Evolutionary conservation across 1,140 invertebrate genomes (phyloP), one percentile per base, ranked within the genome.

Genomic region (Cheumatopsyche charites): DNA sequence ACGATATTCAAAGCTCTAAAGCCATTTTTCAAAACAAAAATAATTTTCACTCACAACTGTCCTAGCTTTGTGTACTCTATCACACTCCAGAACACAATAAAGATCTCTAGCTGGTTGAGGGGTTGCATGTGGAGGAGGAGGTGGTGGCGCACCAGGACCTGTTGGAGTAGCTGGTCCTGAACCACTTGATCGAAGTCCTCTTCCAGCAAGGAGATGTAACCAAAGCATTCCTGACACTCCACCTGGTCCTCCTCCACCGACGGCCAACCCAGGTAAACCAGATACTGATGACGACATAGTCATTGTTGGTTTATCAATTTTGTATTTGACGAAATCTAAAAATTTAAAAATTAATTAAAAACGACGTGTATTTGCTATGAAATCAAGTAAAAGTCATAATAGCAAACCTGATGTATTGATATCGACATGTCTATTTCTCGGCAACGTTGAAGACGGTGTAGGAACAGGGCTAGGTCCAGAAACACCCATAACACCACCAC

Each of bases 81-180:
- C 97, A 78, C 96, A 95, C 81, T 98, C 96, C 36, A 99, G 86
- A 0, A 99, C 97, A 80, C 96, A 98, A 79, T 99, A 99, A 21
- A 99, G 85, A 84, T 98, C 96, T 72, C 94, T 84, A 63, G 93
- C 85, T 11, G 87, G 86, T 45, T 87, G 87, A 25, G 87, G 86
- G 52, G 86, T 86, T 79, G 81, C 78, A 77, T 58, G 75, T 13
- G 78, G 78, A 65, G 82, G 78, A 12, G 79, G 79, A 23, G 81
- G 73, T 76, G 81, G 81, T 77, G 81, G 81, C 0, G 79, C 80
- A 11, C 79, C 79, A 1, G 82, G 86, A 4, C 79, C 80, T 1
- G 82, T 86, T 25, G 89, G 88, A 2, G 88, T 90, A 0, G 88
- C 89, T 15, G 89, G 88, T 0, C 89, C 85, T 3, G 88, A 86